Evolutionary conservation across 2,113 vertebrate species (phyloP).

Genomic region (Hydrolagus affinis): DNA sequence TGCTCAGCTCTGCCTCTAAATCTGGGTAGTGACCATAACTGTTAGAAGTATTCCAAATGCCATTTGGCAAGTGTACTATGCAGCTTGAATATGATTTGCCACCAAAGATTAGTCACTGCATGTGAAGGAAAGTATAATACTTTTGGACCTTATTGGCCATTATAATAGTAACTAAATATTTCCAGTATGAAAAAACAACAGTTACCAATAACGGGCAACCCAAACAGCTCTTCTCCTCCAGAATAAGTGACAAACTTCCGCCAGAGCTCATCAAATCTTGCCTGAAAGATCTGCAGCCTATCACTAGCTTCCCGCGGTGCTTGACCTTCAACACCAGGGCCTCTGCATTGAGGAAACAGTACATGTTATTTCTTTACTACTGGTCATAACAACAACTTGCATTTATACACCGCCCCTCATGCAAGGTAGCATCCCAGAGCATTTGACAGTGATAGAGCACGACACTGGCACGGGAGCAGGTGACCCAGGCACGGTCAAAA

Average conservation of each 20-base stretch:
- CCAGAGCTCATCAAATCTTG: constrained; percentile 68
- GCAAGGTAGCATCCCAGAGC: no score
- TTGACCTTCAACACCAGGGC: constrained; percentile 55
- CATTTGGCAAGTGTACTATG: no score
- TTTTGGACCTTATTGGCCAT: background rate
- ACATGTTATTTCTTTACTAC: background rate
- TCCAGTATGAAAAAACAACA: background rate
- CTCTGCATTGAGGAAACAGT: constrained; percentile 44
- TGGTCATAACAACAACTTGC: background rate
- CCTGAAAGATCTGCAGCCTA: constrained; percentile 65
- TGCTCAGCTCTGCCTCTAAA: no score
- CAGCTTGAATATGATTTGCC: no score
- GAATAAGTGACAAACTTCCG: constrained; percentile 59
- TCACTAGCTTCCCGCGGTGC: constrained; percentile 61
- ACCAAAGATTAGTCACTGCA: no score
- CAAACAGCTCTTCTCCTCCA: constrained; percentile 67
- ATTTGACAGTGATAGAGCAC: no score
- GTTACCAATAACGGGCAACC: constrained; percentile 62
- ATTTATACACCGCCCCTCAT: background rate
- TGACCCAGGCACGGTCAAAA: no score
- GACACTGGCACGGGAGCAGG: no score
- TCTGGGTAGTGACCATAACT: no score
- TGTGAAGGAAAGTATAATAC: no score
- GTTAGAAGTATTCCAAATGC: no score
- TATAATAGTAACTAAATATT: background rate